phyloP scores from a whole-genome alignment of 1,140 invertebrate genomes.

The Heliconius hermathena region DNA sequence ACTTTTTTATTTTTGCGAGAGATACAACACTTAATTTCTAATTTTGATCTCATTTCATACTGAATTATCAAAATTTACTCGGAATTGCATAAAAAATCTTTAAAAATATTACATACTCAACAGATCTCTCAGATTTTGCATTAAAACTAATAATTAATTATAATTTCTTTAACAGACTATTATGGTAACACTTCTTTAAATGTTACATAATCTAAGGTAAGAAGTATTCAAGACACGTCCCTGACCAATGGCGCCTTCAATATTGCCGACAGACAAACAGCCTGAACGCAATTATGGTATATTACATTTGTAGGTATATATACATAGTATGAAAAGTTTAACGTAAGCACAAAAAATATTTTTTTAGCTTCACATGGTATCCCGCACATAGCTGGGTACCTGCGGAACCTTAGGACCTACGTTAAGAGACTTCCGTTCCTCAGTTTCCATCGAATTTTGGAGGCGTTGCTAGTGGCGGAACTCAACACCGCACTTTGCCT shows the following conservation, averaged over 20 bases:
- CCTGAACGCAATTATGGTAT: neutral
- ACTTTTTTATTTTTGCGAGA: no score
- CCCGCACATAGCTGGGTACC: no score
- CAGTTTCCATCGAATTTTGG: no score
- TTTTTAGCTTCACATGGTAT: no score
- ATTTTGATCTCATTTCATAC: no score
- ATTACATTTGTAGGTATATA: neutral
- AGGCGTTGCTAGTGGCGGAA: no score
- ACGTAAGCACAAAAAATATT: neutral
- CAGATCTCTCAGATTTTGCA: neutral
- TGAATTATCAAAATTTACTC: no score
- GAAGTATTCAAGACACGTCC: conserved; percentile 20
- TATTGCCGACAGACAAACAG: conserved; percentile 25
- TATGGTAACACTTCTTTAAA: neutral
- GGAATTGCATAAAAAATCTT: no score
- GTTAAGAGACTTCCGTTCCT: no score
- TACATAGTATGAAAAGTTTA: neutral
- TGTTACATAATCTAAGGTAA: neutral
- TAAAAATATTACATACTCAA: neutral
- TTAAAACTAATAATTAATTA: neutral
- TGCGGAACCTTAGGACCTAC: neutral
- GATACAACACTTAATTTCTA: no score
- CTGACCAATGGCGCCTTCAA: conserved; percentile 18
- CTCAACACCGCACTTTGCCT: no score
- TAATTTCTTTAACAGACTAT: neutral